phyloP scores from a whole-genome alignment of 2,113 vertebrate species.

The Pomatostomus ruficeps region DNA sequence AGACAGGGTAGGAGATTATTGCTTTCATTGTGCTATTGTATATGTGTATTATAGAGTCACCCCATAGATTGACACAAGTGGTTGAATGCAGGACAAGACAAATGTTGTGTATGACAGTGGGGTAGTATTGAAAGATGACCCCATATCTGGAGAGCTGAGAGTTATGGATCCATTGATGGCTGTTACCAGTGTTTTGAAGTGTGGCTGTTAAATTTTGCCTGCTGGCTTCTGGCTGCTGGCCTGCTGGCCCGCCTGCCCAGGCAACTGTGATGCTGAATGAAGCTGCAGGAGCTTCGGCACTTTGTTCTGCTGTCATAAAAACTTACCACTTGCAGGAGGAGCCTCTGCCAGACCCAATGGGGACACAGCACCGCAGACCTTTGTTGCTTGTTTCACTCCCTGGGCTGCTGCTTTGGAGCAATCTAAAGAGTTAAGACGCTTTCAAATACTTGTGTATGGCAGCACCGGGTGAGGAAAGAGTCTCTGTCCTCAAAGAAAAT shows the following conservation, averaged over 20 bases:
- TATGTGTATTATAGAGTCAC: slow-evolving; percentile 75
- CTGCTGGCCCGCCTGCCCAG: slow-evolving; percentile 69
- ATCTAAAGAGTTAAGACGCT: not conserved
- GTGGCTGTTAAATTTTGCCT: slow-evolving; percentile 80
- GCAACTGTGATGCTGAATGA: slow-evolving; percentile 71
- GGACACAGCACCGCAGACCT: slow-evolving; percentile 26
- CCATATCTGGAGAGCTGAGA: slow-evolving; percentile 79
- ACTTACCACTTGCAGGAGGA: slow-evolving; percentile 71
- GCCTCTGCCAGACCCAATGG: slow-evolving; percentile 44
- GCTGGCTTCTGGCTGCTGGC: slow-evolving; percentile 80
- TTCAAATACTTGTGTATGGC: not conserved
- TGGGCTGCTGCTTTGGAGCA: not conserved
- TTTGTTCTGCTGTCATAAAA: slow-evolving; percentile 72
- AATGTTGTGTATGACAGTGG: slow-evolving; percentile 86
- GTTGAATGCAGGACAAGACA: slow-evolving; percentile 83
- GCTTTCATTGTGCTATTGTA: slow-evolving; percentile 92
- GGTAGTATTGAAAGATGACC: slow-evolving; percentile 86
- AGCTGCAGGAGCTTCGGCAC: slow-evolving; percentile 78
- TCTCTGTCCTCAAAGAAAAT: not conserved
- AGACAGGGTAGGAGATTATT: slow-evolving; percentile 88
- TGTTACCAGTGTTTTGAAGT: slow-evolving; percentile 73
- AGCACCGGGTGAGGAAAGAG: not conserved
- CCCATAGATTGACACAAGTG: slow-evolving; percentile 73
- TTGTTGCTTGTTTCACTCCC: slow-evolving; percentile 27
- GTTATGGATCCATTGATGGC: slow-evolving; percentile 81